Evolutionary conservation across 2,113 vertebrate genomes (phyloP).

Genomic region (Chroicocephalus ridibundus): DNA sequence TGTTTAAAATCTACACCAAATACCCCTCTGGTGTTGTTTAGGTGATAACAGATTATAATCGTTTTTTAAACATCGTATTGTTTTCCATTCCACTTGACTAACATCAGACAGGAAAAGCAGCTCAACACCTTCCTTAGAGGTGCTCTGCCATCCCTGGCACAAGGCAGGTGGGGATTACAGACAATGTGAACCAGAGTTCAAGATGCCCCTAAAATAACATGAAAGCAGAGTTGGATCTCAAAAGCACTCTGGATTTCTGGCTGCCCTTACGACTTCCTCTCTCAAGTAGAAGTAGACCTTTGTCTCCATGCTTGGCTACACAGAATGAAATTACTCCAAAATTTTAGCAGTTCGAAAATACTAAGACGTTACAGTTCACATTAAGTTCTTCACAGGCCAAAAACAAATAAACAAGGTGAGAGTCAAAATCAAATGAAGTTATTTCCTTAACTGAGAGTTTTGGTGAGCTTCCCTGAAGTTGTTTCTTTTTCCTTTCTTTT

Average conservation of each 20-base stretch:
- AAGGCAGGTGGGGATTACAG: neutral
- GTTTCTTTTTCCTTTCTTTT: neutral
- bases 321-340: neutral
- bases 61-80: neutral
- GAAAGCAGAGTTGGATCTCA: neutral
- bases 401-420: accelerated
- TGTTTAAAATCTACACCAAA: neutral
- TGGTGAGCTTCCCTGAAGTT: neutral
- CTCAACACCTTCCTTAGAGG: neutral
- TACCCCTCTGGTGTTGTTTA: neutral
- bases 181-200: neutral
- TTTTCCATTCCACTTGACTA: neutral
- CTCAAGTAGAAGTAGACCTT: neutral
- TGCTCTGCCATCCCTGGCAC: neutral
- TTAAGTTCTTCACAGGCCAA: neutral
- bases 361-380: neutral
- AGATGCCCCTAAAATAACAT: neutral
- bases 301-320: neutral
- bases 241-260: neutral
- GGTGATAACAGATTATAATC: neutral
- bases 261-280: neutral
- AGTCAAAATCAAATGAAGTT: neutral
- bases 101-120: neutral
- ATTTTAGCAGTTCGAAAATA: neutral
- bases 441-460: neutral